Evolutionary conservation across 1,140 invertebrate genomes (phyloP).

Genomic region (Pissodes strobi): DNA sequence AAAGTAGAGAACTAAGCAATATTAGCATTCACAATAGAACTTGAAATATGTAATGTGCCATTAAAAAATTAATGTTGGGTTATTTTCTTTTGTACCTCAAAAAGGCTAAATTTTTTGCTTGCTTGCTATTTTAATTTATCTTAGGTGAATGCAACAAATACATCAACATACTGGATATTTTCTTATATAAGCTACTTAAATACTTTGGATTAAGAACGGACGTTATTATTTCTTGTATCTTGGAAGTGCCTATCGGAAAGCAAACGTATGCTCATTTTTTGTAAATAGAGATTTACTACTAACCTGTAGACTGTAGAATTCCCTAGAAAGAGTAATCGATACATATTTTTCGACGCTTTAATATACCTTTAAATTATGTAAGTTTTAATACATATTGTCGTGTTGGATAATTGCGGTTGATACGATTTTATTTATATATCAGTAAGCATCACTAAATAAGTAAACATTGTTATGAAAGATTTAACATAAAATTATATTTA

Average conservation of each 20-base stretch:
- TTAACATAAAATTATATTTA: conserved; percentile 17
- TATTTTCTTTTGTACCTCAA: no score
- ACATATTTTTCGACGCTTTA: conserved; percentile 28
- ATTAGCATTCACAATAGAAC: no score
- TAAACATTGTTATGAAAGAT: conserved; percentile 21
- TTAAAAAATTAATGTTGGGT: no score
- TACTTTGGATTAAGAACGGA: neutral
- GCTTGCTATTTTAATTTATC: no score
- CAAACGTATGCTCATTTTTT: conserved; percentile 21
- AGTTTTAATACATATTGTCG: conserved; percentile 20
- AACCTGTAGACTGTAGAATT: conserved; percentile 13
- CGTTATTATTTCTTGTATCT: neutral
- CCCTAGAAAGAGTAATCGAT: conserved; percentile 14
- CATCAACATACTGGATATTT: no score
- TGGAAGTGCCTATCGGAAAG: conserved; percentile 16
- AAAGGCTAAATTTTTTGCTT: no score
- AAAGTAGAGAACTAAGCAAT: no score
- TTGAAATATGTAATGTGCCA: no score
- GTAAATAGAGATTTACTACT: conserved; percentile 17
- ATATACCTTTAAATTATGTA: conserved; percentile 27
- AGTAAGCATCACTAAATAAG: conserved; percentile 16
- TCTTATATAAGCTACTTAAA: no score
- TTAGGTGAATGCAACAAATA: no score
- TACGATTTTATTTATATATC: conserved; percentile 19
- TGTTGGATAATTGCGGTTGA: conserved; percentile 12